Percentiles rank a stretch among this genome's conserved stretches.
Evolutionary conservation across 64 coral and sea anemone species (phyloP).

Genomic region (Actinia equina): DNA sequence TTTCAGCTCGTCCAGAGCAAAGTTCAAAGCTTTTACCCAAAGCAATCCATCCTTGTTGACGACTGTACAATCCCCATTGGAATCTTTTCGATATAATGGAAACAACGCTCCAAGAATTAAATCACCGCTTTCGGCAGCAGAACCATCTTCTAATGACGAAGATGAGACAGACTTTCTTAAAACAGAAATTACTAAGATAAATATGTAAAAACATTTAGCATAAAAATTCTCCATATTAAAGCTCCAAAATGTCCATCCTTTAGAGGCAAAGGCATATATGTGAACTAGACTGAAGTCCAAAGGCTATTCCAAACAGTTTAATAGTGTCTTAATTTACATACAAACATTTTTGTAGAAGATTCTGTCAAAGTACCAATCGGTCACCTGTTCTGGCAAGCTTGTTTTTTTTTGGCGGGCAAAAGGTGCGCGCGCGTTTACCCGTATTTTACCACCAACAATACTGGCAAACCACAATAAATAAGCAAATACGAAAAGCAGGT

Average conservation of each 20-base stretch:
- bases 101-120: conserved; percentile 56
- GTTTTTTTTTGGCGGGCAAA: neutral
- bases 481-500: neutral
- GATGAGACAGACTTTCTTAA: conserved; percentile 16
- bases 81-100: conserved; percentile 36
- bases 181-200: neutral
- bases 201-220: neutral
- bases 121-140: conserved; percentile 20
- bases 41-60: conserved; percentile 26
- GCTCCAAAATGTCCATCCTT: neutral
- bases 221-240: neutral
- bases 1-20: conserved; percentile 56
- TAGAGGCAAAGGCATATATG: neutral
- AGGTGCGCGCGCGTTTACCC: neutral
- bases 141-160: neutral
- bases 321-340: neutral
- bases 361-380: neutral
- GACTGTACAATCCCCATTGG: conserved; percentile 17
- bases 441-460: neutral
- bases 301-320: neutral
- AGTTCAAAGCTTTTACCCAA: conserved; percentile 68
- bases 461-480: neutral
- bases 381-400: neutral
- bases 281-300: neutral
- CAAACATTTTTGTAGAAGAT: neutral